Conservation (phyloP, 2,797 vertebrate genomes). For the Poeciliopsis gracilis region DNA sequence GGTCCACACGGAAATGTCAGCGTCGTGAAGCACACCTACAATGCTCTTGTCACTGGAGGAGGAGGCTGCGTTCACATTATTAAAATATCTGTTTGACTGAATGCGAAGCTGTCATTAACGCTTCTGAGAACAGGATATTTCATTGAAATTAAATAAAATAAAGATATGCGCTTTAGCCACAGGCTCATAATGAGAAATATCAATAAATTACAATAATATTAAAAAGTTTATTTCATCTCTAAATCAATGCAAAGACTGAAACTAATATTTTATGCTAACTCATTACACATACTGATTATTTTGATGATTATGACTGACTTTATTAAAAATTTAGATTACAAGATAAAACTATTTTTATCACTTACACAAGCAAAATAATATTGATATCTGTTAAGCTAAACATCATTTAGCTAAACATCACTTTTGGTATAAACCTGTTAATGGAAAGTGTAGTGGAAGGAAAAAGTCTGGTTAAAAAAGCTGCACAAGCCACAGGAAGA, state of each 20-base stretch:
- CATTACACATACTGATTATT: neutral
- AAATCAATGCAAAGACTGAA: neutral
- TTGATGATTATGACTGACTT: neutral
- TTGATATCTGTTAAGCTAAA: neutral
- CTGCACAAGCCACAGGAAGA: neutral
- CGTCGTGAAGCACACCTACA: constrained; percentile 22
- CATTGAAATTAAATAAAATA: neutral
- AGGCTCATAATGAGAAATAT: neutral
- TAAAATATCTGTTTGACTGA: constrained; percentile 21
- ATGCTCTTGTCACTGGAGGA: constrained; percentile 26
- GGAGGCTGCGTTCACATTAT: constrained; percentile 6
- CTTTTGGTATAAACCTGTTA: neutral
- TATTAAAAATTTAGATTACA: no score
- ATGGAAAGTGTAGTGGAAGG: neutral
- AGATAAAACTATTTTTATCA: neutral
- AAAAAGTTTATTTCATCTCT: neutral
- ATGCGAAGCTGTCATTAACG: neutral
- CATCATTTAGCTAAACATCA: neutral
- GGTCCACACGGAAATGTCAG: constrained; percentile 55
- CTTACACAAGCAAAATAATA: neutral
- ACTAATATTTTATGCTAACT: neutral
- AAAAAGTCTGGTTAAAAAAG: neutral
- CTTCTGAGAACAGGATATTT: constrained; percentile 7
- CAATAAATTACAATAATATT: neutral
- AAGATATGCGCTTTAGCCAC: neutral